These are phyloP conservation scores for Chinchilla lanigera DNA, from an alignment of 2,113 vertebrate genomes.

Conservation along the genomic window DNA sequence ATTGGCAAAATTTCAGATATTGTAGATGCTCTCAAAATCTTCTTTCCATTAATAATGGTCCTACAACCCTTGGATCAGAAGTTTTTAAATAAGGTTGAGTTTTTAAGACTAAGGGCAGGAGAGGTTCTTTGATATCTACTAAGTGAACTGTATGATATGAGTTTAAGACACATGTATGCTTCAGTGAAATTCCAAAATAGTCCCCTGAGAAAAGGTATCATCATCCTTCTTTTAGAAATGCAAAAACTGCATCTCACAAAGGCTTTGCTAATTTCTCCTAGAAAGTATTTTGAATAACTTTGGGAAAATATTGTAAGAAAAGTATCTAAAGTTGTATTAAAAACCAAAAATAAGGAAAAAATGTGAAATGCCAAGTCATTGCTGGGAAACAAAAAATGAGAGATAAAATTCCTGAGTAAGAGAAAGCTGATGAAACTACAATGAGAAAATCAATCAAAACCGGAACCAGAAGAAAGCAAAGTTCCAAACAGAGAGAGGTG, in stretches of 20 bases:
- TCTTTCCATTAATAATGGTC: background rate
- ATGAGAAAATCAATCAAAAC: background rate
- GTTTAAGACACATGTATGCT: background rate
- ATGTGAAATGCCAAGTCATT: background rate
- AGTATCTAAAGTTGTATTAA: background rate
- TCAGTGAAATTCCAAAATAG: constrained; percentile 12
- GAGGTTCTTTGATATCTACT: background rate
- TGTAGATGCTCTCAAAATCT: background rate
- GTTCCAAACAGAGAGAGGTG: background rate
- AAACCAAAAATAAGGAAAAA: background rate
- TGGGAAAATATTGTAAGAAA: background rate
- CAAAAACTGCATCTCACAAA: background rate
- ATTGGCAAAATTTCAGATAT: constrained; percentile 30
- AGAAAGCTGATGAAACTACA: background rate
- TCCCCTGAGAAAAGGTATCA: background rate
- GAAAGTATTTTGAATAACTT: constrained; percentile 29
- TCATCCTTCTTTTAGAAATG: background rate
- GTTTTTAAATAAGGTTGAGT: background rate
- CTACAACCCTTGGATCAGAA: background rate
- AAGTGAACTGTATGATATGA: background rate
- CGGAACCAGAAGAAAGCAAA: background rate
- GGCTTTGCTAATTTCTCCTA: background rate
- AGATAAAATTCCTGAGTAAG: background rate
- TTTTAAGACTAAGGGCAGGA: background rate
- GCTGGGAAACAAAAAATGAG: background rate